Conservation (phyloP, 2,888 invertebrate genomes). For the Drosophila macrospina region DNA sequence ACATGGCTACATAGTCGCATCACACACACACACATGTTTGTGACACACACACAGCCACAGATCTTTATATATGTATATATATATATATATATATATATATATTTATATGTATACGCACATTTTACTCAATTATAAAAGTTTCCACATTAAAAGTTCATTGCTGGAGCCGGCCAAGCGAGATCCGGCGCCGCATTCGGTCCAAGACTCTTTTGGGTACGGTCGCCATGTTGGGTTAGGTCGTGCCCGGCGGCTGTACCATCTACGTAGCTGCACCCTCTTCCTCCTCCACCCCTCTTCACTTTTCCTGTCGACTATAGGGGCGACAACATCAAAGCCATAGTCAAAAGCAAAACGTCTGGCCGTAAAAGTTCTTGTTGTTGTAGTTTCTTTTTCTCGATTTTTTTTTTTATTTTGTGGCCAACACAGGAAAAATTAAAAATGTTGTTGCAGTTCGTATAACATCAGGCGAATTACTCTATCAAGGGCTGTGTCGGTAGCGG, state of each 20-base stretch:
- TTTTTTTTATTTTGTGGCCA: slow-evolving; percentile 41
- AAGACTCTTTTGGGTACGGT: slow-evolving; percentile 35
- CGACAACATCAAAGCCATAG: slow-evolving; percentile 71
- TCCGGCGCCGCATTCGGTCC: slow-evolving; percentile 34
- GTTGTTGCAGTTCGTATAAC: slow-evolving; percentile 34
- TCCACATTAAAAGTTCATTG: slow-evolving; percentile 82
- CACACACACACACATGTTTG: slow-evolving; percentile 16
- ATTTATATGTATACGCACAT: slow-evolving; percentile 58
- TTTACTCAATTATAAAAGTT: slow-evolving; percentile 84
- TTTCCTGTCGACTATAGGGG: slow-evolving; percentile 12
- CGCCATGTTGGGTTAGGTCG: slow-evolving; percentile 68
- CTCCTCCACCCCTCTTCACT: not conserved
- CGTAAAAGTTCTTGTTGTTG: slow-evolving; percentile 53
- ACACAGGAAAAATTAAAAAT: slow-evolving; percentile 64
- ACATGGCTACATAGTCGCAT: slow-evolving; percentile 56
- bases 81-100: too few relatives aligned
- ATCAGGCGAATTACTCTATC: slow-evolving; percentile 25
- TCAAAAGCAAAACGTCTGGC: slow-evolving; percentile 68
- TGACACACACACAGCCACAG: slow-evolving; percentile 20
- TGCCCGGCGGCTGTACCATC: slow-evolving; percentile 52
- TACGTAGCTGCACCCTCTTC: slow-evolving; percentile 4
- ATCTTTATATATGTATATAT: slow-evolving; percentile 23
- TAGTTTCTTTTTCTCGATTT: slow-evolving; percentile 5
- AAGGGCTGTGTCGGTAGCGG: not conserved
- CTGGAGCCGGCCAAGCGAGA: slow-evolving; percentile 59